Evolutionary conservation across 2,797 vertebrate species (phyloP).

Genomic region (Coilia nasus): DNA sequence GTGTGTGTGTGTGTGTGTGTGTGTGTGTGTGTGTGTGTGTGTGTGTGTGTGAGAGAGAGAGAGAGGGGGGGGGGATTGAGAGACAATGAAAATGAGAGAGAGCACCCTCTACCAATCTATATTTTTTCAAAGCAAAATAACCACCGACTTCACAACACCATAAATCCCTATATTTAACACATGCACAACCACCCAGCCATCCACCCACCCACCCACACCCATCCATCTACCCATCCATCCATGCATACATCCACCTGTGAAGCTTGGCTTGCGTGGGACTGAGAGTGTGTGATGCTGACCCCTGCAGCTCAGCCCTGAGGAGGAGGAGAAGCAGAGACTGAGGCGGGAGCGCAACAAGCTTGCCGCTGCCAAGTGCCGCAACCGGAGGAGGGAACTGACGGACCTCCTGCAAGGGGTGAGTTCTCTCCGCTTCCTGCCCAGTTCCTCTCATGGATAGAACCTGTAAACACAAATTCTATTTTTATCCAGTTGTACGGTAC

Average conservation of each 20-base stretch:
- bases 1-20: no score
- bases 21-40: no score
- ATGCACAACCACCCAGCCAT: neutral
- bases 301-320: constrained; percentile 78
- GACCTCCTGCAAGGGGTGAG: constrained; percentile 84
- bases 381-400: constrained; percentile 81
- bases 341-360: constrained; percentile 83
- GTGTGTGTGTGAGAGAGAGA: neutral
- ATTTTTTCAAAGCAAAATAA: neutral
- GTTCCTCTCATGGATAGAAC: neutral
- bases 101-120: no score
- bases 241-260: neutral
- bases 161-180: neutral
- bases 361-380: constrained; percentile 84
- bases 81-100: neutral
- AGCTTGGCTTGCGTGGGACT: neutral
- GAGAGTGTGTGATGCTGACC: neutral
- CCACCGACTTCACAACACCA: neutral
- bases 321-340: constrained; percentile 82
- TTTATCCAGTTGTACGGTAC: neutral
- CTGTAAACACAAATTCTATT: neutral
- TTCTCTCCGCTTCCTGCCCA: constrained; percentile 29
- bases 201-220: neutral
- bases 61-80: neutral
- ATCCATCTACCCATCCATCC: neutral